These are phyloP conservation scores for Rhagoletis zephyria DNA, from an alignment of 1,140 invertebrate species.

Conservation along the genomic window DNA sequence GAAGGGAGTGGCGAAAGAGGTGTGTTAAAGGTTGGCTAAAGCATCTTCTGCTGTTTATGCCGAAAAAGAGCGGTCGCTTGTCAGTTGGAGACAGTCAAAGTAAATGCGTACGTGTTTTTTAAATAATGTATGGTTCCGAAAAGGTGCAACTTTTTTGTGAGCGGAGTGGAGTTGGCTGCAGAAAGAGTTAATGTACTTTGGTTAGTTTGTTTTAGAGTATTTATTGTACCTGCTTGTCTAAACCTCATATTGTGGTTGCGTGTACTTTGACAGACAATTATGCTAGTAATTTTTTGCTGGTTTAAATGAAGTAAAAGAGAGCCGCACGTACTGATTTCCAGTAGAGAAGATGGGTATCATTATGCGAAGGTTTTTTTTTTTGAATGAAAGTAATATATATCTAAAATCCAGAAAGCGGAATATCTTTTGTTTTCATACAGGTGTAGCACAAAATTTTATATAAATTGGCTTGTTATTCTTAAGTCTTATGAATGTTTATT, in stretches of 20 bases:
- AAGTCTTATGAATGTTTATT: no score
- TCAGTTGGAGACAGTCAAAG: neutral
- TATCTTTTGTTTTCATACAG: no score
- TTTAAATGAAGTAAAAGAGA: neutral
- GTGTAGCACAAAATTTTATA: no score
- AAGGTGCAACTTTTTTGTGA: neutral
- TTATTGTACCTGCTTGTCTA: neutral
- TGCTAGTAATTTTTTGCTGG: neutral
- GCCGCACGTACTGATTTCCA: no score
- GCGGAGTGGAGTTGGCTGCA: neutral
- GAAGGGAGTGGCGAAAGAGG: neutral
- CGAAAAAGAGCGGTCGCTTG: neutral
- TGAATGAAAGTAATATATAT: no score
- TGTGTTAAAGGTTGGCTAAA: neutral
- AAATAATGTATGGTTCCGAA: neutral
- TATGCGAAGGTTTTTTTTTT: no score
- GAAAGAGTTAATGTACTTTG: slow-evolving; percentile 1
- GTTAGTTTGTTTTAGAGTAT: neutral
- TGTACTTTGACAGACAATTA: slow-evolving; percentile 3
- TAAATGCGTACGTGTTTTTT: slow-evolving; percentile 37
- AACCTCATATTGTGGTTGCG: slow-evolving; percentile 5
- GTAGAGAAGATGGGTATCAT: no score
- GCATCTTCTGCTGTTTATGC: neutral
- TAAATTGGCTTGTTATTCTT: no score
- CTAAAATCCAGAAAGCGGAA: no score